phyloP scores from a whole-genome alignment of 2,113 vertebrate species.

The Neodon shergylaensis region DNA sequence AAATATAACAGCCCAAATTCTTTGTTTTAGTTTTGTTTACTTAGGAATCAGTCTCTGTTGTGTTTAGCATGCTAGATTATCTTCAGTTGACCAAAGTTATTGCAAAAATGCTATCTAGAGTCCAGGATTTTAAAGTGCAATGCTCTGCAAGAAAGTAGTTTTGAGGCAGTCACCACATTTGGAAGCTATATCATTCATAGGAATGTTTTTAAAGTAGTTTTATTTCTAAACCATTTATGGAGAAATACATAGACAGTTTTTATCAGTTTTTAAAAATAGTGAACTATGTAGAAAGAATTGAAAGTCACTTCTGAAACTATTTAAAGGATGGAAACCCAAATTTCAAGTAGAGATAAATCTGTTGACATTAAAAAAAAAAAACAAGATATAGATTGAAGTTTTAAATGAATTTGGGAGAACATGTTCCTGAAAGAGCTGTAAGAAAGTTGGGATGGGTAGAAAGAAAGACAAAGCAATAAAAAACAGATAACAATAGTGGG shows the following conservation, averaged over 20 bases:
- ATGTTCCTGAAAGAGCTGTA: neutral
- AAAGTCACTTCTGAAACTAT: constrained; percentile 42
- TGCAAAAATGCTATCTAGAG: neutral
- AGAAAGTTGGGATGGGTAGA: neutral
- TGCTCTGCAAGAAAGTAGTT: neutral
- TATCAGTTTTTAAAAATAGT: constrained; percentile 28
- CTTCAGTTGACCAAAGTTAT: neutral
- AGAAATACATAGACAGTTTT: neutral
- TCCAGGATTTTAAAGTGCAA: neutral
- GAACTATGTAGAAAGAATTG: neutral
- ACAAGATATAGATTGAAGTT: neutral
- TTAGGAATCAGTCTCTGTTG: neutral
- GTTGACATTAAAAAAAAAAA: neutral
- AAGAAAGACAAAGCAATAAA: neutral
- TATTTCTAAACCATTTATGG: neutral
- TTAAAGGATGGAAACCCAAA: constrained; percentile 6
- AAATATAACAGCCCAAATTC: neutral
- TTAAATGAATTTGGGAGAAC: neutral
- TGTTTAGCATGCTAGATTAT: neutral
- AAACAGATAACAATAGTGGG: neutral
- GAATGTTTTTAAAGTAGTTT: neutral
- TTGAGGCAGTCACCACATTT: constrained; percentile 3
- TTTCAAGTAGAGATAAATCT: constrained; percentile 19
- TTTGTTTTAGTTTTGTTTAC: constrained; percentile 30
- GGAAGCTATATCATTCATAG: neutral